phyloP scores from a whole-genome alignment of 2,888 invertebrate genomes.

The Oscheius onirici region DNA sequence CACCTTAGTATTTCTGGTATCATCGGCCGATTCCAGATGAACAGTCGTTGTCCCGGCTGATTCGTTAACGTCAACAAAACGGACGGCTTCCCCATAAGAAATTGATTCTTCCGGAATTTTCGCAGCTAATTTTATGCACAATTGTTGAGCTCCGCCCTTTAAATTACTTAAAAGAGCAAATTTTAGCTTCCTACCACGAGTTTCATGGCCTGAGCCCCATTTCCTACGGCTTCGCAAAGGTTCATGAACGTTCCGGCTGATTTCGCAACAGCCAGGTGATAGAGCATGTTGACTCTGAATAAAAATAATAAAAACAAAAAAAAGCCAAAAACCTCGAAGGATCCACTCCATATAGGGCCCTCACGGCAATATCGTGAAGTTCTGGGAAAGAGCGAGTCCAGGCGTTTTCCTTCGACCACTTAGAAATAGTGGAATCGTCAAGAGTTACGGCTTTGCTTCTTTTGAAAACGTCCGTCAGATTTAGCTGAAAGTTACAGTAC shows the following conservation, averaged over 20 bases:
- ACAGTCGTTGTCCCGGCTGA: not conserved
- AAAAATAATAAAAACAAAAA: not conserved
- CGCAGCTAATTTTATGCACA: not conserved
- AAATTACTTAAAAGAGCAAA: not conserved
- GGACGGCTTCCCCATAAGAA: not conserved
- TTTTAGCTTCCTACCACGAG: not conserved
- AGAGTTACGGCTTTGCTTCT: constrained; percentile 33
- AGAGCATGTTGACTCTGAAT: constrained; percentile 44
- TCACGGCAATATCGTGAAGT: constrained; percentile 35
- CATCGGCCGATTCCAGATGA: not conserved
- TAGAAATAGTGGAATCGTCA: constrained; percentile 37
- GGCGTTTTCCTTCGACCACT: constrained; percentile 43
- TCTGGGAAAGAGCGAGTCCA: constrained; percentile 37
- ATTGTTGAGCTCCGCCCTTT: constrained; percentile 30
- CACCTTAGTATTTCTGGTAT: not conserved
- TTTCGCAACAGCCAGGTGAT: constrained; percentile 35
- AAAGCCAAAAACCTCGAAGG: constrained; percentile 27
- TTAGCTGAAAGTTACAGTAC: constrained; percentile 20
- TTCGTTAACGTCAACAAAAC: constrained; percentile 8
- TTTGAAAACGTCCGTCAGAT: constrained; percentile 31
- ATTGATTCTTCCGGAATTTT: constrained; percentile 7
- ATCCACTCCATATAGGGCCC: constrained; percentile 40
- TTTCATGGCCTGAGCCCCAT: constrained; percentile 41
- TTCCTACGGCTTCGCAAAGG: constrained; percentile 32
- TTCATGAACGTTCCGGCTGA: constrained; percentile 37